phyloP scores from a whole-genome alignment of 2,888 invertebrate species.

The Metellina segmentata region DNA sequence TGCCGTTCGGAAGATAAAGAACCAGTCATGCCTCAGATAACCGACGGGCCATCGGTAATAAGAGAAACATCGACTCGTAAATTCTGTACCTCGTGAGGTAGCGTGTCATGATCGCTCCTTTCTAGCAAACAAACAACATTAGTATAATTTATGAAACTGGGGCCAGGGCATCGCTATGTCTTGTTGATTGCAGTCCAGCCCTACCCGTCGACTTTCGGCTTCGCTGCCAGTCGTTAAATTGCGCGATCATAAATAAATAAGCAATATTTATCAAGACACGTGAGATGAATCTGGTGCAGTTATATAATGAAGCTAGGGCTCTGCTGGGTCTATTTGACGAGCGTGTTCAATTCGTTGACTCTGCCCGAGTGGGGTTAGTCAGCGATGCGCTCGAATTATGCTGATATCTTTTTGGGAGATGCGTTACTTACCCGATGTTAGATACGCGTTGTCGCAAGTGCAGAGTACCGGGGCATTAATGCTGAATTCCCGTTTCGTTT shows the following conservation, averaged over 20 bases:
- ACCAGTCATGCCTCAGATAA: constrained; percentile 73
- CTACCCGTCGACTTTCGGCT: not conserved
- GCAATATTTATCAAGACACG: not conserved
- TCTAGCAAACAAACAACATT: constrained; percentile 55
- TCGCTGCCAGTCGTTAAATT: not conserved
- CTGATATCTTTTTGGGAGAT: too few relatives aligned
- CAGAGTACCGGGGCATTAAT: too few relatives aligned
- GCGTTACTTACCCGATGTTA: too few relatives aligned
- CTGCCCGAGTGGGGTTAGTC: too few relatives aligned
- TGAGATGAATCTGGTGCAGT: not conserved
- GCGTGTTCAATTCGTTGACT: too few relatives aligned
- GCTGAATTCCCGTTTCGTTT: too few relatives aligned
- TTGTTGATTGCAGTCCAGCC: constrained; percentile 1
- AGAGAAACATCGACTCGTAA: constrained; percentile 69
- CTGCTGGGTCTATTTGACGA: too few relatives aligned
- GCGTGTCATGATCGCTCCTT: constrained; percentile 44
- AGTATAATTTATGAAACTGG: constrained; percentile 50
- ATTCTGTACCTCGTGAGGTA: constrained; percentile 50
- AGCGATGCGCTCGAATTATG: too few relatives aligned
- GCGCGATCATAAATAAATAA: not conserved
- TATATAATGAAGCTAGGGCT: not conserved
- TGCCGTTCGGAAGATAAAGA: constrained; percentile 64
- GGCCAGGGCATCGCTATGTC: not conserved
- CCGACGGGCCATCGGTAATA: constrained; percentile 69
- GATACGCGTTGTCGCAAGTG: too few relatives aligned